A percentile compares a stretch with the other conserved stretches of the same genome.
phyloP scores from a whole-genome alignment of 2,888 invertebrate species.

The Andrena fulva region DNA sequence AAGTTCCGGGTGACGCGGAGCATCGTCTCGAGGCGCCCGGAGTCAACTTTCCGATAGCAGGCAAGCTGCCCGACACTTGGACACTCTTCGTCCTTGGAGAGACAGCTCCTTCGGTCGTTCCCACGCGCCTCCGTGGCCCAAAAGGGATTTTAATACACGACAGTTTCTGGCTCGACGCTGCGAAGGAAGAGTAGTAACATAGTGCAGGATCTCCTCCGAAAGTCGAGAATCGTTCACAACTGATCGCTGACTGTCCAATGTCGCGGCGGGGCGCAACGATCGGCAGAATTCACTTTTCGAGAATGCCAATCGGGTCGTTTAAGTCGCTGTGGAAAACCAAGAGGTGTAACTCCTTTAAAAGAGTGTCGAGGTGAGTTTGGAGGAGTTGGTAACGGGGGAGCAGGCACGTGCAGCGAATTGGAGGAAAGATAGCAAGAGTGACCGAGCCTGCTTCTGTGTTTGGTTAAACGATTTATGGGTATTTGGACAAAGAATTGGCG shows the following conservation, averaged over 20 bases:
- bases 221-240: neutral
- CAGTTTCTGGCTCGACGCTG: no score
- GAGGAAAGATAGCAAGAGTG: no score
- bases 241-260: slow-evolving; percentile 25
- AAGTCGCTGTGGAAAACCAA: slow-evolving; percentile 64
- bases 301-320: slow-evolving; percentile 39
- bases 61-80: neutral
- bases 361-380: slow-evolving; percentile 75
- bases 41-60: neutral
- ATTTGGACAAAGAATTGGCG: no score
- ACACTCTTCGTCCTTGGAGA: neutral
- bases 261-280: slow-evolving; percentile 12
- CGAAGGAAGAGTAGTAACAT: no score
- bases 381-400: neutral
- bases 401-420: no score
- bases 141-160: neutral
- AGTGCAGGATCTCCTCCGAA: no score
- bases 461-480: no score
- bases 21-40: neutral
- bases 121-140: neutral
- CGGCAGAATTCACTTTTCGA: slow-evolving; percentile 3
- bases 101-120: neutral
- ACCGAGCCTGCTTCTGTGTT: no score
- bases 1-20: neutral
- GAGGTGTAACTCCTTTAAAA: slow-evolving; percentile 73